Evolutionary conservation across 37 sponge, comb jelly and placozoan species (phyloP), one percentile per base, ranked within the genome.

Genomic region (Spongilla lacustris): DNA sequence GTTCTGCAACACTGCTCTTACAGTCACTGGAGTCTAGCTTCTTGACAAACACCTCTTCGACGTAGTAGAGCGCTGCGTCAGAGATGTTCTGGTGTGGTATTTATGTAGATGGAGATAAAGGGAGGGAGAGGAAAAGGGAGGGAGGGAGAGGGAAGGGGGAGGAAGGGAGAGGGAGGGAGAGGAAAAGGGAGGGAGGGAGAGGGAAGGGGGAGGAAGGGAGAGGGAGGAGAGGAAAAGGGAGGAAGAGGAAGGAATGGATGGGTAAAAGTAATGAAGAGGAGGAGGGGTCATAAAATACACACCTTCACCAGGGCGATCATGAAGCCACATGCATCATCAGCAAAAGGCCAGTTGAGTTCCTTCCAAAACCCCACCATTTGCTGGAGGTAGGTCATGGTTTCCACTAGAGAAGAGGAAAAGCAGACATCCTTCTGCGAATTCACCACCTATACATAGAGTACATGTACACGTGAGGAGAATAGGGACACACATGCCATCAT

Each of bases 371-470:
- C 31, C 24, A 49, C 71, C n/a, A 91, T 80, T 35, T 87, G 92
- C n/a, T 72, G 75, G 21, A 91, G 69, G 77, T 70, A 73, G 10
- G 73, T 69, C 24, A 35, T 24, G 11, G 88, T 77, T 68, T 91
- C 92, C 14, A 91, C 87, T 11, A 84, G 88, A 50, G 88, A 87
- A 26, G 87, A 71, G 50, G 92, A 91, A 84, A 82, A 83, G 38
- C 12, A 67, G 25, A 75, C 84, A 22, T 78, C 38, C 27, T 87
- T 88, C 28, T 27, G 4, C 4, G 50, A 46, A 38, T 77, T 23
- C 1, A 50, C 68, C 46, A 77, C 79, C 46, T 79, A 58, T 14
- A 17, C 58, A 58, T 17, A 58, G 8, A 46, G 46, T 46, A 8
- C 8, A 46, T 46, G 8, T 8, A 3, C 41, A 41, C 58, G n/a